phyloP scores from a whole-genome alignment of 2,888 invertebrate species.

The Sarcophaga rosellei region DNA sequence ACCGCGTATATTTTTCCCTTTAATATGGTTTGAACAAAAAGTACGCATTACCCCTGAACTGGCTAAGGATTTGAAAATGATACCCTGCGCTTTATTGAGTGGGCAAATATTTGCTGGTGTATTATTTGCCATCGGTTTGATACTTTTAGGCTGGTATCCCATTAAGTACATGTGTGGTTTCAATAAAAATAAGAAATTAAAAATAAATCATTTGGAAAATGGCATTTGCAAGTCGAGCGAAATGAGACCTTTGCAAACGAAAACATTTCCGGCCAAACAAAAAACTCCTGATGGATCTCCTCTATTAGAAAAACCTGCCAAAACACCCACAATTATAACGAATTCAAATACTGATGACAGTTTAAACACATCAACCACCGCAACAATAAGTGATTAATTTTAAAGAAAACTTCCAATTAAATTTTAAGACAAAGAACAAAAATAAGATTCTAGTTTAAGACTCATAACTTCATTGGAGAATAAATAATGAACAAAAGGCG shows the following conservation, averaged over 20 bases:
- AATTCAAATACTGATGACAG: conserved; percentile 48
- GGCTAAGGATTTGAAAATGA: conserved; percentile 82
- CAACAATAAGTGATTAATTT: conserved; percentile 38
- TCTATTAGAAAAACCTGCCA: conserved; percentile 70
- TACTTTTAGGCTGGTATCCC: conserved; percentile 80
- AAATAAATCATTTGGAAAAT: conserved; percentile 70
- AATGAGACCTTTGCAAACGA: conserved; percentile 71
- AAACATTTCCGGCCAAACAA: conserved; percentile 64
- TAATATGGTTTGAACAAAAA: conserved; percentile 90
- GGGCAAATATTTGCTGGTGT: conserved; percentile 82
- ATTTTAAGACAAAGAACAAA: background rate
- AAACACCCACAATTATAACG: conserved; percentile 12
- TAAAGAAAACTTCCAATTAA: background rate
- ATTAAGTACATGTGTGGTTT: conserved; percentile 70
- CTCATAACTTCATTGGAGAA: background rate
- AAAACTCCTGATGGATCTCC: conserved; percentile 76
- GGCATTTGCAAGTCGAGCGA: conserved; percentile 73
- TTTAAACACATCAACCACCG: conserved; percentile 47
- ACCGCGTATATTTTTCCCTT: conserved; percentile 87
- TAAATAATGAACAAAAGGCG: too few species aligned
- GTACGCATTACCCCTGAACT: conserved; percentile 84
- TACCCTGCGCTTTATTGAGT: conserved; percentile 83
- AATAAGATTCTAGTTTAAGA: background rate
- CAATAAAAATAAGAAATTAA: conserved; percentile 70
- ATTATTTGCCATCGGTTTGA: conserved; percentile 81